Base-by-base conservation (phyloP, 2,888 invertebrate species). In the Invenusta paracnida region DNA sequence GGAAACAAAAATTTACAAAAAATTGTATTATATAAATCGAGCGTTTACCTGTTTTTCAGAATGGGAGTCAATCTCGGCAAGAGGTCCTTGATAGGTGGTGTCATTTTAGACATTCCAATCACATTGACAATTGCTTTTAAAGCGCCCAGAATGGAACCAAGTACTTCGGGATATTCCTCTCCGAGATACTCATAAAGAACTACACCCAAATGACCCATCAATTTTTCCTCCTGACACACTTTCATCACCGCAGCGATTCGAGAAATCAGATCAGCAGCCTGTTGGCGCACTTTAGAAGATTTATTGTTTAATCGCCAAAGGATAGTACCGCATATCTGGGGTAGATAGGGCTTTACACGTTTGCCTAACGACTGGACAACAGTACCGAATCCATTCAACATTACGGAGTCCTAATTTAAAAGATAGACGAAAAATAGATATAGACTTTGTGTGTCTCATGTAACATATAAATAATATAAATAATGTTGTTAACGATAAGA, bases 101-200 rank as follows among this genome's bases (percentile, higher is more conserved):
- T 99, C 99, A 99, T 99, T 93, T 99, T 98, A 0, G 98, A 98
- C 99, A 99, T 99, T 89, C 99, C 99, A 90, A 99, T 99, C 1
- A 99, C 99, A 92, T 98, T 99, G 1, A 99, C 98, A 89, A 99
- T 99, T 0, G 96, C 96, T 92, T 99, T 99, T n/a, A 99, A 92
- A 0, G 98, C 99, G 0, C 98, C 99, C 84, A 99, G 93, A 90
- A 99, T 99, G 81, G 97, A 97, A 67, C 99, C 99, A 88, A 99
- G 93, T 11, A 99, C 99, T 93, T 99, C 98, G 0, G 99, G 99
- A 91, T 99, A 99, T 92, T 99, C 99, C 92, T 99, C 99, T 88
- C 99, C 99, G 89, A 99, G 93, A 91, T 99, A 99, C 92, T 99
- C 99, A 90, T 99, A 99, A 67, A 99, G 93, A 29, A 99, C 98